These are phyloP conservation scores for Lydus trimaculatus DNA, from an alignment of 2,888 invertebrate genomes.

Conservation along the genomic window DNA sequence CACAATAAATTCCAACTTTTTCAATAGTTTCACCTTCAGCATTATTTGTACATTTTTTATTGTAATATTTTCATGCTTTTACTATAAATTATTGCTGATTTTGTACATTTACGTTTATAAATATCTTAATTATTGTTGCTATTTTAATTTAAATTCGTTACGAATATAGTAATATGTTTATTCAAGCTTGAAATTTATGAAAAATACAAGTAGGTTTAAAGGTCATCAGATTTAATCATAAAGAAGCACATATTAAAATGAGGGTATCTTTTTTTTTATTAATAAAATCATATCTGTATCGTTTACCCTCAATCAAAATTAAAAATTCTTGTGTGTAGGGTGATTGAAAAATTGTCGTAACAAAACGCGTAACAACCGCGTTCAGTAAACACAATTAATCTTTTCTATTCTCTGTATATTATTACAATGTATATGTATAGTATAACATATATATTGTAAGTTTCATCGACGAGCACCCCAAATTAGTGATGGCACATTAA, in stretches of 20 bases:
- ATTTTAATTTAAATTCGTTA: not conserved
- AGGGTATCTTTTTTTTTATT: not conserved
- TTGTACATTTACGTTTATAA: not conserved
- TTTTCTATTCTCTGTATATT: conserved; percentile 29
- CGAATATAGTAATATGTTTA: not conserved
- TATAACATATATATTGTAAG: conserved; percentile 49
- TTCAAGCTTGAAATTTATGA: not conserved
- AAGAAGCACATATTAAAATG: not conserved
- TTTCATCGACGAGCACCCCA: conserved; percentile 55
- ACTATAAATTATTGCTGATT: not conserved
- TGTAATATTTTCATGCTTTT: no score
- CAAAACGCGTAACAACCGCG: conserved; percentile 51
- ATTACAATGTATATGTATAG: not conserved
- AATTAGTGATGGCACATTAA: conserved; percentile 63
- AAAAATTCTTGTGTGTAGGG: conserved; percentile 28
- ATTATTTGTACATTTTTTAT: no score
- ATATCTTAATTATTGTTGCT: not conserved
- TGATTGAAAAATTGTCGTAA: conserved; percentile 51
- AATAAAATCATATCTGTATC: not conserved
- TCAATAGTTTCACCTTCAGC: no score
- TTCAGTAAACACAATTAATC: conserved; percentile 54
- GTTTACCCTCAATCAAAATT: conserved; percentile 21
- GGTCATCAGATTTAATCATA: not conserved
- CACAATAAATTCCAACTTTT: no score
- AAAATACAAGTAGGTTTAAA: not conserved